phyloP scores from a whole-genome alignment of 2,113 vertebrate species.

The Micromys minutus region DNA sequence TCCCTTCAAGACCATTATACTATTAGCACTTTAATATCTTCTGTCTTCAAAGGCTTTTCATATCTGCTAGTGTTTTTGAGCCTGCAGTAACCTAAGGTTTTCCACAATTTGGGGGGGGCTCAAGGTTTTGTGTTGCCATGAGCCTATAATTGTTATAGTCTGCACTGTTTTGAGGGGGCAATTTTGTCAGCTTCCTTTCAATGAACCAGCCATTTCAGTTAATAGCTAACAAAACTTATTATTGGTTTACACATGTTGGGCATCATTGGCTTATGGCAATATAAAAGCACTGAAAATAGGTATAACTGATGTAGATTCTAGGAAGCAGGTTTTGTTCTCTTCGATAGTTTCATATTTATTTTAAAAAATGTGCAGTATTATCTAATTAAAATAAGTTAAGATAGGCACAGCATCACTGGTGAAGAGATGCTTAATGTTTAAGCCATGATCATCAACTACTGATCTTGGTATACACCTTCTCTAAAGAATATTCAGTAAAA shows the following conservation, averaged over 20 bases:
- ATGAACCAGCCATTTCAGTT: background rate
- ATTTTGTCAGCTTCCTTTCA: background rate
- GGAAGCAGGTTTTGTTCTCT: background rate
- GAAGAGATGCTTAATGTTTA: conserved; percentile 48
- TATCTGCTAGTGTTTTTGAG: too few species aligned
- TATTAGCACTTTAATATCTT: background rate
- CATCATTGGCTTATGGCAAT: conserved; percentile 18
- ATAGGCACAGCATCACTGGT: background rate
- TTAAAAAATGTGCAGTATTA: background rate
- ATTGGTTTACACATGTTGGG: background rate
- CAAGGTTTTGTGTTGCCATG: background rate
- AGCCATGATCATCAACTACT: conserved; percentile 22
- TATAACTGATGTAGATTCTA: background rate
- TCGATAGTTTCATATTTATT: background rate
- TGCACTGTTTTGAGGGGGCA: background rate
- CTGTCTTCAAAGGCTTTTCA: background rate
- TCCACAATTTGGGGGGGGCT: rapidly evolving
- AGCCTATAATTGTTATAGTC: background rate
- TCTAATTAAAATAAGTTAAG: conserved; percentile 49
- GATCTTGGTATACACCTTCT: conserved; percentile 30
- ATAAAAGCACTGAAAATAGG: background rate
- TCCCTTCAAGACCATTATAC: background rate
- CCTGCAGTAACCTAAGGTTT: background rate
- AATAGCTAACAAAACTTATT: background rate
- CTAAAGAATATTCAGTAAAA: conserved; percentile 31